Conservation (phyloP, 2,797 vertebrate species). For the Sebastolobus alascanus region DNA sequence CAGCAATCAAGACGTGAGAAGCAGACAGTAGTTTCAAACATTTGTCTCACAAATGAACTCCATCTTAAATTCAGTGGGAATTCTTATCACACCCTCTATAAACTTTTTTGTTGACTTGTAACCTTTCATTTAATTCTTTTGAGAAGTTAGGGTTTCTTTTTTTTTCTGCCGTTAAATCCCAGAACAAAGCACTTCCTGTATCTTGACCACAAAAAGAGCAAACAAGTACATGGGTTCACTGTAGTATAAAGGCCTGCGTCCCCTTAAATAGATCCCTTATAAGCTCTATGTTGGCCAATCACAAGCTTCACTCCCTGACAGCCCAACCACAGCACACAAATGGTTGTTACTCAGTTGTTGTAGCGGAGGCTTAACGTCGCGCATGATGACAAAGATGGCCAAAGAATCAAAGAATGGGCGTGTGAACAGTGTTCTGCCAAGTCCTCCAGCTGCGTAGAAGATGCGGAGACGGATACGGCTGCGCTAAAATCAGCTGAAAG, state of each 20-base stretch:
- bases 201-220: slow-evolving; percentile 70
- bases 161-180: slow-evolving; percentile 59
- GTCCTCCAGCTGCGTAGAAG: slow-evolving; percentile 26
- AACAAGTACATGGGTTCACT: slow-evolving; percentile 78
- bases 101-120: slow-evolving; percentile 55
- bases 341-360: slow-evolving; percentile 61
- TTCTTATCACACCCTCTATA: slow-evolving; percentile 48
- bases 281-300: slow-evolving; percentile 57
- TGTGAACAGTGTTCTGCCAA: slow-evolving; percentile 52
- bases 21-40: slow-evolving; percentile 11
- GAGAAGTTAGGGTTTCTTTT: slow-evolving; percentile 62
- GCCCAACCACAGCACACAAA: slow-evolving; percentile 58
- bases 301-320: slow-evolving; percentile 53
- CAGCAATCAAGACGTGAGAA: neutral
- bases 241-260: slow-evolving; percentile 63
- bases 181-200: slow-evolving; percentile 81
- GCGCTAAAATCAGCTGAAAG: slow-evolving; percentile 43
- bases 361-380: slow-evolving; percentile 36
- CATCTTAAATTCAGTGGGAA: slow-evolving; percentile 35
- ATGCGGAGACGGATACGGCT: slow-evolving; percentile 4
- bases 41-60: slow-evolving; percentile 22
- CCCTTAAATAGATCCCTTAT: slow-evolving; percentile 73
- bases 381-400: slow-evolving; percentile 62
- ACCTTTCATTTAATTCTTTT: slow-evolving; percentile 68
- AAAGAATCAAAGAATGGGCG: slow-evolving; percentile 57